phyloP scores from a whole-genome alignment of 2,113 vertebrate genomes.

The Thamnaconus septentrionalis region DNA sequence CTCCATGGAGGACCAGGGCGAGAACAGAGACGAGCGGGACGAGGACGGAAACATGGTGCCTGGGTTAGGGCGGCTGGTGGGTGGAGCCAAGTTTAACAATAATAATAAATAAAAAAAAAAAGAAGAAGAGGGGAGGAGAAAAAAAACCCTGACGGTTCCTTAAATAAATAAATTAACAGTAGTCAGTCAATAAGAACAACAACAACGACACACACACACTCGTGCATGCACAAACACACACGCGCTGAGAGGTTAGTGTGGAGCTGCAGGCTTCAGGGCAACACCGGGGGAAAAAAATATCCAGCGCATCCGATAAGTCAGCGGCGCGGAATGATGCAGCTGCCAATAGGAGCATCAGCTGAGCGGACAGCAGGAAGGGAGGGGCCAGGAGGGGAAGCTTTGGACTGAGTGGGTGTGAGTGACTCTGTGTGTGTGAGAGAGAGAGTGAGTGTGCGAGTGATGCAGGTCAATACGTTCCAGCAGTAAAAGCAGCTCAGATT shows the following conservation, averaged over 20 bases:
- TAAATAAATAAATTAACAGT: too few species aligned
- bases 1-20: constrained; percentile 89
- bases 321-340: constrained; percentile 64
- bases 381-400: not conserved
- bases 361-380: constrained; percentile 43
- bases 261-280: constrained; percentile 27
- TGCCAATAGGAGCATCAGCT: constrained; percentile 68
- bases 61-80: constrained; percentile 9
- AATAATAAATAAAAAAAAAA: too few species aligned
- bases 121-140: too few species aligned
- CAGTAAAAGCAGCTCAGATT: constrained; percentile 59
- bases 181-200: constrained; percentile 52
- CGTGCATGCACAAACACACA: not conserved
- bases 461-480: constrained; percentile 52
- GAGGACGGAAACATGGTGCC: constrained; percentile 75
- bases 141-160: too few species aligned
- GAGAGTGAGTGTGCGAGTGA: not conserved
- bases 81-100: constrained; percentile 3
- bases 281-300: constrained; percentile 40
- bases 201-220: constrained; percentile 8
- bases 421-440: not conserved
- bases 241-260: constrained; percentile 13
- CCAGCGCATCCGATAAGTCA: constrained; percentile 58
- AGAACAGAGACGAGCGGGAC: constrained; percentile 72
- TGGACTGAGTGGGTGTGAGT: not conserved